Conservation (phyloP, 1,140 invertebrate species). For the silkworm (Bombyx mori) region ASM3026992v2 NC_085126.1:1193501-1194000, state of each 20-base stretch:
- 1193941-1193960: too few relatives aligned
- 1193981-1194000: too few relatives aligned
- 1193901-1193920: too few relatives aligned
- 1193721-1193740: conserved; percentile 41
- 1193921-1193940: too few relatives aligned
- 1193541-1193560: neutral
- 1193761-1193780: conserved; percentile 23
- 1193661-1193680: conserved; percentile 21
- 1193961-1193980: too few relatives aligned
- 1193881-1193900: too few relatives aligned
- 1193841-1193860: too few relatives aligned
- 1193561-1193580: conserved; percentile 22
- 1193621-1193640: conserved; percentile 32
- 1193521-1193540: too few relatives aligned
- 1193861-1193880: too few relatives aligned
- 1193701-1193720: conserved; percentile 47
- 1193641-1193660: conserved; percentile 28
- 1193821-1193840: neutral
- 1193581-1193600: conserved; percentile 19
- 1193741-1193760: conserved; percentile 21
- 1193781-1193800: conserved; percentile 24
- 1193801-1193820: conserved; percentile 47
- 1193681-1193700: conserved; percentile 34
- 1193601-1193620: conserved; percentile 32
- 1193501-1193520: too few relatives aligned